Conservation (phyloP, 2,113 vertebrate genomes). For the Grallaria varia region DNA sequence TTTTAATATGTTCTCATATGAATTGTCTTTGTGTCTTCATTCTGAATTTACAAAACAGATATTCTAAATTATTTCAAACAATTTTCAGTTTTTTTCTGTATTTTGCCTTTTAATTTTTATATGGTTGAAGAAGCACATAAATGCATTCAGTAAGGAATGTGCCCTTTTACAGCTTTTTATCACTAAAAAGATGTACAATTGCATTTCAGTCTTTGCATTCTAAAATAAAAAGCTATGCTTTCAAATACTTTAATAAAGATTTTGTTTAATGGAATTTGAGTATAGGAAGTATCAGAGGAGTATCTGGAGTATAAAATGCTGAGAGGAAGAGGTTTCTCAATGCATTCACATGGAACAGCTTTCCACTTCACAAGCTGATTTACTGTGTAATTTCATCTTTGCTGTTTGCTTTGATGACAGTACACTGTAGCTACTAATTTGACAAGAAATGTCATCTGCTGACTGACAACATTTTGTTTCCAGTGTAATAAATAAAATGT, state of each 20-base stretch:
- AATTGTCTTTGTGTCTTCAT: not conserved
- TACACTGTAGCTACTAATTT: not conserved
- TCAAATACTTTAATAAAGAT: not conserved
- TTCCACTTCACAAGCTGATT: not conserved
- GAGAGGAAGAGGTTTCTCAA: not conserved
- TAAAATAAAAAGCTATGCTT: not conserved
- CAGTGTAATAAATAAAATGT: not conserved
- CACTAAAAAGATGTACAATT: not conserved
- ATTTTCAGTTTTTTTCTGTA: not conserved
- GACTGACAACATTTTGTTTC: not conserved
- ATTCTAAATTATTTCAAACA: not conserved
- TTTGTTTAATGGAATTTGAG: not conserved
- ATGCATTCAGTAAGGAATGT: not conserved
- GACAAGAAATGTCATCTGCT: not conserved
- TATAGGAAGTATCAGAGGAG: not conserved
- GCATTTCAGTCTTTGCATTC: not conserved
- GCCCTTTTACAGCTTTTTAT: not conserved
- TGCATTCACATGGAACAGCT: accelerated
- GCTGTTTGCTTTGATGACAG: not conserved
- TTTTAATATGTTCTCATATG: not conserved
- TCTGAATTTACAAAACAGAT: not conserved
- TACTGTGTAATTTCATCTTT: not conserved
- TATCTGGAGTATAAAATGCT: not conserved
- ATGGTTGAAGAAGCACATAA: not conserved
- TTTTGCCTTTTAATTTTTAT: not conserved